phyloP scores from a whole-genome alignment of 2,797 vertebrate genomes.

The Parauchenoglanis punctatus region DNA sequence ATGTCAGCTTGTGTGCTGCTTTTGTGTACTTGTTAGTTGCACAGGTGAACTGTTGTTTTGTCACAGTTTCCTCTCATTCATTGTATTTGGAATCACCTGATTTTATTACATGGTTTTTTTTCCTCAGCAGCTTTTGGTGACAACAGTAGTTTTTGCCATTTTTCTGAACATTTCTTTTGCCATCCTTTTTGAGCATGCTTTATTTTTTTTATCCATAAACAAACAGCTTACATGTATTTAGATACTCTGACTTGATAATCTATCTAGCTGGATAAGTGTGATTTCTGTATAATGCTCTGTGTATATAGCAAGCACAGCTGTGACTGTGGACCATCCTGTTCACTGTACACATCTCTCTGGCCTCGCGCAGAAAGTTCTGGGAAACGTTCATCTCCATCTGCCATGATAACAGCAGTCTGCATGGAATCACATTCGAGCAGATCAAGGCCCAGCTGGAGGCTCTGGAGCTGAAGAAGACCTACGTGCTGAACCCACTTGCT shows the following conservation, averaged over 20 bases:
- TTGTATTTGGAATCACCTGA: not conserved
- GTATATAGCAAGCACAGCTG: conserved; percentile 21
- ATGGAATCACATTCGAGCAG: conserved; percentile 97
- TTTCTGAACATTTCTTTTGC: not conserved
- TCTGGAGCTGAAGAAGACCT: conserved; percentile 98
- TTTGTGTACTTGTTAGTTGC: conserved; percentile 3
- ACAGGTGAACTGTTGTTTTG: conserved; percentile 17
- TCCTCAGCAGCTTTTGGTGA: not conserved
- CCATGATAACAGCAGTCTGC: conserved; percentile 94
- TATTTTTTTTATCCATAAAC: not conserved
- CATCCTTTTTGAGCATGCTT: not conserved
- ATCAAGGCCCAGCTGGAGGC: conserved; percentile 97
- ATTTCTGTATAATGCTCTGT: not conserved
- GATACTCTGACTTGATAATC: not conserved
- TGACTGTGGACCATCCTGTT: conserved; percentile 12
- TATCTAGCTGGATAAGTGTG: not conserved
- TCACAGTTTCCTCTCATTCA: not conserved
- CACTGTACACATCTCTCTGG: conserved; percentile 34
- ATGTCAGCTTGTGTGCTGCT: conserved; percentile 24
- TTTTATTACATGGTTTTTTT: not conserved
- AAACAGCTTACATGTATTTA: not conserved
- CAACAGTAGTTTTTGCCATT: no score
- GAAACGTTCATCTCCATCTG: conserved; percentile 97
- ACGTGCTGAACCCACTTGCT: conserved; percentile 95
- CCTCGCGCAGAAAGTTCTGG: conserved; percentile 91